Evolutionary conservation across 2,888 invertebrate genomes (phyloP), one percentile per base, ranked within the genome.

Genomic region (Cheilosia impressa): DNA sequence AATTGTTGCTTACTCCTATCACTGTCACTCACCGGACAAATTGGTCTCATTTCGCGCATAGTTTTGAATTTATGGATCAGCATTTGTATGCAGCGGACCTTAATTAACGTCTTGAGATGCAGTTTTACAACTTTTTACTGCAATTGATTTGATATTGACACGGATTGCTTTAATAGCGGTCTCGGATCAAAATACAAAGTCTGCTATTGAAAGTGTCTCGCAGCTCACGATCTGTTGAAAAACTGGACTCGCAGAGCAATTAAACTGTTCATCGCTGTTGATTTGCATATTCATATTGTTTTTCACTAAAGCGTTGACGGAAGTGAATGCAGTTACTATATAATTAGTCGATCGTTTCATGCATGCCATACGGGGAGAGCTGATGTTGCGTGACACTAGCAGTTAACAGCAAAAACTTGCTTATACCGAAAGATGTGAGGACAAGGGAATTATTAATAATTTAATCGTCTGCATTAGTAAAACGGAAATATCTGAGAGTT

Each of bases 141-240:
- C 50, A 82, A 75, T 73, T 53, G 80, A 66, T 76, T 75, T 55
- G 84, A 80, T 84, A 84, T 80, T 84, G 84, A 84, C 84, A 80
- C 68, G 69, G 65, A 76, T 80, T 22, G 24, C 24, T 19, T 31
- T 41, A 24, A 68, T 58, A 17, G 80, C 24, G 68, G 41, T 69
- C 79, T 78, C 38, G 73, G 80, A 75, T 75, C 71, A 71, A 80
- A 71, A 63, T 84, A 45, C 84, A 84, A 75, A 84, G 84, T 84
- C 84, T 53, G 60, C 2, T 31, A 50, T 13, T 13, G 38, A 38
- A 38, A 38, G 19, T 55, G 62, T 47, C 34, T 10, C 10, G 22
- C 58, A 34, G 31, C 13, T 72, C 31, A 55, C 62, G 65, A 34
- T 68, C 50, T 45, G 41, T 43, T 53, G 6, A 78, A 78, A 83